A percentile compares a stretch with the other conserved stretches of the same genome.
These are phyloP conservation scores for Varroa destructor DNA, from an alignment of 1,140 invertebrate genomes.

Conservation along the genomic window DNA sequence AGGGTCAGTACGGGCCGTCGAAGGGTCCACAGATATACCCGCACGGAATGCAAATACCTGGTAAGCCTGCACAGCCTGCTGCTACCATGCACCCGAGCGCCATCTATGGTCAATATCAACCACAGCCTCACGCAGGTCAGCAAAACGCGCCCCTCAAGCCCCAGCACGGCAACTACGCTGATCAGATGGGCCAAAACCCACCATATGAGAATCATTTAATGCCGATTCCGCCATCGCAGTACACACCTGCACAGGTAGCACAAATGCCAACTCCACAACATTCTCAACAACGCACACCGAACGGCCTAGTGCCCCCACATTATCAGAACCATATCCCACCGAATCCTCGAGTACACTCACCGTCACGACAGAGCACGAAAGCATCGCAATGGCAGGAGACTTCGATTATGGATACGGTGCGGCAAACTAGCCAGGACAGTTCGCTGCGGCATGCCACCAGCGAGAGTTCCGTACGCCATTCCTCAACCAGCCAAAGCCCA, in stretches of 20 bases:
- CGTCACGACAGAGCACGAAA: slow-evolving; percentile 6
- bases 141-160: neutral
- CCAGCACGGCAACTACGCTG: neutral
- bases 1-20: neutral
- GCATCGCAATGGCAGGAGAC: slow-evolving; percentile 25
- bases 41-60: slow-evolving; percentile 25
- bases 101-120: slow-evolving; percentile 20
- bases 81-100: slow-evolving; percentile 29
- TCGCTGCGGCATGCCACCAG: slow-evolving; percentile 25
- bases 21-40: slow-evolving; percentile 20
- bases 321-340: slow-evolving; percentile 25
- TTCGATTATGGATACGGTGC: slow-evolving; percentile 7
- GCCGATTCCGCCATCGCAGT: neutral
- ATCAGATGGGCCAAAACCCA: neutral
- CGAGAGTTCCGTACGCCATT: slow-evolving; percentile 35
- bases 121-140: neutral
- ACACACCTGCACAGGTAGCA: neutral
- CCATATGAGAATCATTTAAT: slow-evolving; percentile 14
- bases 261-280: neutral
- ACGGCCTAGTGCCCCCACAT: slow-evolving; percentile 16
- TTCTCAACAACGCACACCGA: slow-evolving; percentile 29
- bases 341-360: slow-evolving; percentile 30
- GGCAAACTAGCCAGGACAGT: neutral
- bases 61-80: slow-evolving; percentile 29
- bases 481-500: slow-evolving; percentile 39